Evolutionary conservation across 30 jellyfish, hydroid and myxozoan species (phyloP).

Genomic region (Aurelia aurita): DNA sequence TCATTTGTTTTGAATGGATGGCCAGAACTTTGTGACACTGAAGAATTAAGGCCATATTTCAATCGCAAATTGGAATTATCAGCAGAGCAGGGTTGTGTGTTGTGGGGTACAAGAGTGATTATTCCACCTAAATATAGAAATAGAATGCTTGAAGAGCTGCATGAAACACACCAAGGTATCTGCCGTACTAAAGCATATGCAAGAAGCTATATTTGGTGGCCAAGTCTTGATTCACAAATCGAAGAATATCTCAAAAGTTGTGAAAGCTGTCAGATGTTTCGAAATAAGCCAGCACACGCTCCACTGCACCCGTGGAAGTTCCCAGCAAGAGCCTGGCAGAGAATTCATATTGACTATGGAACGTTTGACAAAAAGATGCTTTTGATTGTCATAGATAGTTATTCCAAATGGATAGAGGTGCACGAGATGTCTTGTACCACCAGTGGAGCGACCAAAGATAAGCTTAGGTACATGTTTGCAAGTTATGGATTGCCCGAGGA

Average conservation of each 20-base stretch:
- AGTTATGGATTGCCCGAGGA: constrained; percentile 20
- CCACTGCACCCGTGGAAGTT: constrained; percentile 10
- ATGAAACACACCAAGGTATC: constrained; percentile 54
- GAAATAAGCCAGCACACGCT: constrained; percentile 3
- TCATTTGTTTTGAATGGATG: neutral
- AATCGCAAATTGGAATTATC: constrained; percentile 37
- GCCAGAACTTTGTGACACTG: constrained; percentile 34
- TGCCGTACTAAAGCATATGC: constrained; percentile 39
- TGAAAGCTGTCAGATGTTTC: neutral
- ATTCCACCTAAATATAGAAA: constrained; percentile 44
- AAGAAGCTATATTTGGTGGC: neutral
- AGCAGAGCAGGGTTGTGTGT: too few relatives aligned
- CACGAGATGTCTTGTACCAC: constrained; percentile 13
- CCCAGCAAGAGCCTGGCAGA: too few relatives aligned
- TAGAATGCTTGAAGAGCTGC: constrained; percentile 30
- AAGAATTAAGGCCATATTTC: constrained; percentile 47
- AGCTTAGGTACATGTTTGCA: constrained; percentile 13
- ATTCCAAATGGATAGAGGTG: constrained; percentile 54
- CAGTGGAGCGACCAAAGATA: constrained; percentile 3
- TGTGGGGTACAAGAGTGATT: constrained; percentile 58
- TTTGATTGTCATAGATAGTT: constrained; percentile 5
- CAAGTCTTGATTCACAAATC: neutral
- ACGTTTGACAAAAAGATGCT: neutral
- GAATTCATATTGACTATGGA: constrained; percentile 23
- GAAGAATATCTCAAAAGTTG: neutral